Base-by-base conservation (phyloP, 2,888 invertebrate genomes). In the Caenorhabditis sulstoni region DNA sequence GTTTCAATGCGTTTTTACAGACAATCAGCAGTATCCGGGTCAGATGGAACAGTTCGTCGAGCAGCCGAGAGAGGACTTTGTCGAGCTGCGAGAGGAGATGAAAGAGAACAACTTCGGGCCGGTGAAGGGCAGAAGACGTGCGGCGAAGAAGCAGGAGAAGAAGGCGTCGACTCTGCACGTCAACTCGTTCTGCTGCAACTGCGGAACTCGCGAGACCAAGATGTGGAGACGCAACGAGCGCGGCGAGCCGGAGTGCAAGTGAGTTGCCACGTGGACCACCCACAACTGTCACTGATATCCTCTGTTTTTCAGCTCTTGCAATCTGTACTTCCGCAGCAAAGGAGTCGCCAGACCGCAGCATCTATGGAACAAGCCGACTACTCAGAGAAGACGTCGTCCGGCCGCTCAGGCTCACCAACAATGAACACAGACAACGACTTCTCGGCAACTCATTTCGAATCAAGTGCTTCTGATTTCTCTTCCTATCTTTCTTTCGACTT, bases 201-300 rank as follows among this genome's bases (percentile, higher is more conserved):
- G 70, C 41, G 70, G 70, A 44, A 44, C 35, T 20, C 70, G 70
- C n/a, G 70, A 70, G 22, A 70, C 70, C 16, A 70, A 61, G 18
- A 9, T 70, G 39, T 70, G 70, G 70, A 61, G 70, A 39, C 52
- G 70, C 35, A 61, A 50, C 39, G 61, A 61, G 20, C 18, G 39
- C n/a, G 70, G 70, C 53, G 61, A 55, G 37, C 37, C 70, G 16
- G 70, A 70, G 70, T 70, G 70, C 70, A 70, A 70, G 70, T 70
- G 35, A 70, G 70, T 61, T 14, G 41, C 23, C 29, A 14, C 3
- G 9, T 4, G 20, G 20, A n/a, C 11, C 37, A n/a, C n/a, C n/a
- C n/a, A n/a, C 5, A 16, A 49, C 1, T 3, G 0, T 47, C 14
- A 7, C 18, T n/a, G n/a, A n/a, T 35, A 14, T 37, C 14, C 29